phyloP scores from a whole-genome alignment of 2,888 invertebrate species.

The Luffia ferchaultella region DNA sequence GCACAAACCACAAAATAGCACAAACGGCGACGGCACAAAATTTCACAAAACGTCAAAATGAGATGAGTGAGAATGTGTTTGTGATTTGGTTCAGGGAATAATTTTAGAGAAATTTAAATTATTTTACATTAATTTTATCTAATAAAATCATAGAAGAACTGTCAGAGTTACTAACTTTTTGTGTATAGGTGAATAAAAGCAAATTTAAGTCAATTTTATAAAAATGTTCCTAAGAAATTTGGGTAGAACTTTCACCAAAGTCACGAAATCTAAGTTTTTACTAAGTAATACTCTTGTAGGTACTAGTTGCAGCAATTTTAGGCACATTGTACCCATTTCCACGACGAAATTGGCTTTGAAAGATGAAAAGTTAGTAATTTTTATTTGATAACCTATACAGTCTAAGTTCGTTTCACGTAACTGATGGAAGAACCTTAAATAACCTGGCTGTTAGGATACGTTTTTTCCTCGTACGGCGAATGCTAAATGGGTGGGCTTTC shows the following conservation, averaged over 20 bases:
- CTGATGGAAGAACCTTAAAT: too few relatives aligned
- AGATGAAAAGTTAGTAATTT: constrained; percentile 45
- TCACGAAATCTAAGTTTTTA: constrained; percentile 27
- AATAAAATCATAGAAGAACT: too few relatives aligned
- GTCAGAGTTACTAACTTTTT: not conserved
- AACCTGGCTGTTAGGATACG: too few relatives aligned
- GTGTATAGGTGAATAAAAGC: not conserved
- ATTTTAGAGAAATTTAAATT: not conserved
- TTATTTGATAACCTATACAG: constrained; percentile 2
- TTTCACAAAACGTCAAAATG: not conserved
- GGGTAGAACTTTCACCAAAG: constrained; percentile 32
- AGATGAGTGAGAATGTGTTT: too few relatives aligned
- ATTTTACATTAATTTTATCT: too few relatives aligned
- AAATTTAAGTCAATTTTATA: constrained; percentile 12
- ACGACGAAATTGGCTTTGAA: constrained; percentile 38
- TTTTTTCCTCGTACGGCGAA: too few relatives aligned
- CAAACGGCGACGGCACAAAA: too few relatives aligned
- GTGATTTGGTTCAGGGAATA: not conserved
- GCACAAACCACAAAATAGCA: too few relatives aligned
- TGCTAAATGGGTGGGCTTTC: too few relatives aligned
- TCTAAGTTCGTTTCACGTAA: too few relatives aligned
- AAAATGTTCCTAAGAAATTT: constrained; percentile 9
- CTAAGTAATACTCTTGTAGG: constrained; percentile 28
- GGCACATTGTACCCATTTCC: constrained; percentile 35
- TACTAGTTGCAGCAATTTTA: constrained; percentile 35